Evolutionary conservation across 2,113 vertebrate species (phyloP).

Genomic region (Hippocampus abdominalis): DNA sequence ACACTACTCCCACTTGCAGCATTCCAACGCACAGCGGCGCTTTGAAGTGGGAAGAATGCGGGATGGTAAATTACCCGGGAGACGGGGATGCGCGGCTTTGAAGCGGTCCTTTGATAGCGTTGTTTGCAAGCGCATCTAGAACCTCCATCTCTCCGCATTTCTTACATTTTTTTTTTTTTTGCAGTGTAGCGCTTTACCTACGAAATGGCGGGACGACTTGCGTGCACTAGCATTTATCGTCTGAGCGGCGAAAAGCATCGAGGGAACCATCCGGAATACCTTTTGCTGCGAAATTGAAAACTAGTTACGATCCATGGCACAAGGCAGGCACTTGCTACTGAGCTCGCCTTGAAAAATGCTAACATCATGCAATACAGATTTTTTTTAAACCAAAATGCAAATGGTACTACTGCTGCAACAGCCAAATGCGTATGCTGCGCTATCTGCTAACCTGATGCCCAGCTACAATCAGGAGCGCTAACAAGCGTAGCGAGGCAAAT

Average conservation of each 20-base stretch:
- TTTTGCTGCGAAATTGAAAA: too few species aligned
- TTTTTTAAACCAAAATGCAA: too few species aligned
- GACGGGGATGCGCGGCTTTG: conserved; percentile 91
- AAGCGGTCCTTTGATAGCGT: conserved; percentile 95
- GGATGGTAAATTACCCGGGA: conserved; percentile 96
- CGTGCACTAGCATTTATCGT: too few species aligned
- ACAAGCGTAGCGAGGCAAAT: too few species aligned
- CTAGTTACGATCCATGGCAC: too few species aligned
- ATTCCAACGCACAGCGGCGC: conserved; percentile 79
- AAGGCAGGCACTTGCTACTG: too few species aligned
- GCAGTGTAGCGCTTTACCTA: neutral
- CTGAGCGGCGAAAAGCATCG: too few species aligned
- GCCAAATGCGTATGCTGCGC: neutral
- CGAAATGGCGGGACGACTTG: neutral
- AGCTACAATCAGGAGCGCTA: too few species aligned
- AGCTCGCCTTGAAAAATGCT: neutral
- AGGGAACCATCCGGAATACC: too few species aligned
- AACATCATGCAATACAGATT: neutral
- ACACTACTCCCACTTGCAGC: conserved; percentile 65
- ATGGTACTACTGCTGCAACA: too few species aligned
- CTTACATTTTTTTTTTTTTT: conserved; percentile 55
- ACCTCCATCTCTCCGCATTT: conserved; percentile 63
- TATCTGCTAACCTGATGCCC: too few species aligned
- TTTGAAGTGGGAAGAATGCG: conserved; percentile 97
- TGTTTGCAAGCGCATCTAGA: conserved; percentile 70